Evolutionary conservation across 2,888 invertebrate species (phyloP).

Genomic region (Drosophila borborema): DNA sequence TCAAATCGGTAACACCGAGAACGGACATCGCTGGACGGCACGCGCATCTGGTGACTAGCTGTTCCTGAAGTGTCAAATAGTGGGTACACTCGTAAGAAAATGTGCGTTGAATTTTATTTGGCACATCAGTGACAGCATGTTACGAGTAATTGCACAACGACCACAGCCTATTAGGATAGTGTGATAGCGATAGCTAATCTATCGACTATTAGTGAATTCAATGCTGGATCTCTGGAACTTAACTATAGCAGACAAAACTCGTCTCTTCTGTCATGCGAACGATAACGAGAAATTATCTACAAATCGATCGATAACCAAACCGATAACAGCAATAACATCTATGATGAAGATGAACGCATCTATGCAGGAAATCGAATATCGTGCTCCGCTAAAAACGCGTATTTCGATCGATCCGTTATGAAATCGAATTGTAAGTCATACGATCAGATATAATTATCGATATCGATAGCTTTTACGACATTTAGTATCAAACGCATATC

Average conservation of each 20-base stretch:
- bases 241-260: background rate
- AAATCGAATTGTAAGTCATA: no score
- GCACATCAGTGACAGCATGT: slow-evolving; percentile 57
- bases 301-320: background rate
- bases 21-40: background rate
- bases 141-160: slow-evolving; percentile 28
- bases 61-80: slow-evolving; percentile 61
- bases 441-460: no score
- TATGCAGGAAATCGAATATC: no score
- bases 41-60: slow-evolving; percentile 47
- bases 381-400: no score
- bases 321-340: background rate
- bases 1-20: background rate
- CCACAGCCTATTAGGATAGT: background rate
- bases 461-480: no score
- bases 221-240: slow-evolving; percentile 32
- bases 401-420: no score
- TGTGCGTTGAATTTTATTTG: slow-evolving; percentile 49
- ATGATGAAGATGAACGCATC: no score
- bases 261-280: no score
- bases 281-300: no score
- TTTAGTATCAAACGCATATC: background rate
- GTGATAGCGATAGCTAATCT: background rate
- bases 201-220: background rate
- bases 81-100: slow-evolving; percentile 25